Base-by-base conservation (phyloP, 2,797 vertebrate species). In the Mycteria americana region DNA sequence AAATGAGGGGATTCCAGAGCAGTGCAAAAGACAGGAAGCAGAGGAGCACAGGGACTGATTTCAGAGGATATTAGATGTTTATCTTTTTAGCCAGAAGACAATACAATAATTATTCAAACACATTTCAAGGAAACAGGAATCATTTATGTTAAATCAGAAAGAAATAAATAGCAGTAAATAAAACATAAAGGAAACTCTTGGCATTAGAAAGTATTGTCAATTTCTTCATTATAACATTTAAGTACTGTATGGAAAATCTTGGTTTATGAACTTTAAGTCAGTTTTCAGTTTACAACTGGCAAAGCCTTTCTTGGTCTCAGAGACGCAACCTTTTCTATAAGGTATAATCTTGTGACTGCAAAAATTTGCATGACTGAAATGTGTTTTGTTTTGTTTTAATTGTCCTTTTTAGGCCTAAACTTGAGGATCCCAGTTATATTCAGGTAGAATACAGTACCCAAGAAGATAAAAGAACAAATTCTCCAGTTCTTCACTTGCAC, bases 61-160 rank as follows among this genome's bases (percentile, higher is more conserved):
- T 80, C 64, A 70, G 75, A 91, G 35, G 39, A 27, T 88, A 64
- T 69, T 54, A 39, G 18, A 74, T 87, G 27, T 72, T 96, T 95
- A 64, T 80, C 25, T 41, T 91, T 87, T 89, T 65, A 91, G 51
- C 28, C 56, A 89, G 64, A 91, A 94, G 33, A 74, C 68, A 85
- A 56, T 78, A 37, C 25, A 84, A 3, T 57, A 64, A 86, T 75
- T 95, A 91, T 53, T 92, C 48, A 83, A 85, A 73, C 39, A 82
- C 4, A 16, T 84, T 84, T 96, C 57, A 93, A 82, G 84, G 90
- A 82, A 96, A 86, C 21, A 46, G 64, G 45, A 85, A 68, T 94
- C 0, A 48, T 82, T 92, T 76, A 15, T 59, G 31, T 50, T 95
- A 92, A 89, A 85, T n/a, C 39, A 56, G 63, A 83, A 91, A 67